A percentile compares a stretch with the other conserved stretches of the same genome.
Evolutionary conservation across 53 echinoderm and acorn worm species (phyloP).

Genomic region (Arbacia lixula): DNA sequence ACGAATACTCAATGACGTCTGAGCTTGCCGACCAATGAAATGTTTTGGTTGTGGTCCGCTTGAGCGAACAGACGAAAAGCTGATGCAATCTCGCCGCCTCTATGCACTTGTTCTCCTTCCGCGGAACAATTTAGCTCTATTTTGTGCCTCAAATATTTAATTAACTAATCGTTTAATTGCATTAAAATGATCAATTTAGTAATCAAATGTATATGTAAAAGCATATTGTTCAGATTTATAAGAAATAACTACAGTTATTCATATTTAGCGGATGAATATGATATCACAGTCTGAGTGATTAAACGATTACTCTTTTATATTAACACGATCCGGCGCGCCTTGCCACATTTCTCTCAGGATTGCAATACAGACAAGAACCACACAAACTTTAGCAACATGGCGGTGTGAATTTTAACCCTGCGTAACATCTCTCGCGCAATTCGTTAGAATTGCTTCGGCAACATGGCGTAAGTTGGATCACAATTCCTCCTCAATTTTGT

Average conservation of each 20-base stretch:
- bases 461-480: conserved; percentile 38
- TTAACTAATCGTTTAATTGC: too few relatives aligned
- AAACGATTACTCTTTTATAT: neutral
- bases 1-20: conserved; percentile 5
- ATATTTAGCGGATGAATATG: conserved; percentile 1
- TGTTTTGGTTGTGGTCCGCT: neutral
- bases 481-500: neutral
- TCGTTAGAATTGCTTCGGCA: conserved; percentile 34
- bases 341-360: conserved; percentile 31
- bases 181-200: too few relatives aligned
- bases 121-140: neutral
- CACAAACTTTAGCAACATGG: conserved; percentile 33
- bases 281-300: conserved; percentile 4
- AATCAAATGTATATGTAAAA: too few relatives aligned
- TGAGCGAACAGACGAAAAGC: conserved; percentile 25
- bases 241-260: too few relatives aligned
- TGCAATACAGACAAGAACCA: neutral
- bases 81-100: conserved; percentile 44
- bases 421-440: conserved; percentile 2
- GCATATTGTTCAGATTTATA: too few relatives aligned
- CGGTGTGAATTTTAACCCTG: conserved; percentile 4
- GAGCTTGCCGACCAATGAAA: conserved; percentile 21
- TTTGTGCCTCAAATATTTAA: neutral
- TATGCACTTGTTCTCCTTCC: neutral
- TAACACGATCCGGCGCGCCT: conserved; percentile 15